Base-by-base conservation (phyloP, 2,888 invertebrate genomes). In the Meganola albula region DNA sequence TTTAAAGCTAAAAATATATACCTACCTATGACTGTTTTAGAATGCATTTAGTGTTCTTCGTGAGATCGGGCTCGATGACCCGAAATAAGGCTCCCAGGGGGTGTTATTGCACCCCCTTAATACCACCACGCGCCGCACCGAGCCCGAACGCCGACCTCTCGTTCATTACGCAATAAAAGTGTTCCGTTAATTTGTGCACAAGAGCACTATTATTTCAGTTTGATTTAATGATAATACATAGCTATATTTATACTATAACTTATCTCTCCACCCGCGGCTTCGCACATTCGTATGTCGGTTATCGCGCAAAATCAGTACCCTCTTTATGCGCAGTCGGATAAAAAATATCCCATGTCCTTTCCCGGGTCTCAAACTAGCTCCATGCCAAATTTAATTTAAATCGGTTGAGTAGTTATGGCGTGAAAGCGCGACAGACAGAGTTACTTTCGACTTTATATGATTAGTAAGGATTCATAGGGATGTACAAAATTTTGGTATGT, bases 111-210 rank as follows among this genome's bases (percentile, higher is more conserved):
- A 69, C 56, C 67, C 64, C 63, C 54, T 58, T 52, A 45, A 48
- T 48, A 53, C 48, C 47, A 44, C 44, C 37, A 24, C 8, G 51
- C 47, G 36, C 42, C 52, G 52, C 60, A 60, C 48, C 58, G 44
- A 53, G 54, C 55, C 57, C 67, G 78, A 67, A 68, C 77, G 70
- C 71, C 78, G 79, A 80, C 79, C 83, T 79, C 76, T 74, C 82
- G 75, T 78, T 83, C 80, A 84, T 83, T 83, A 84, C 82, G 83
- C 84, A 84, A 84, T 83, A 83, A 83, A 80, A 82, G 74, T 73
- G 70, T 78, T 66, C 70, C 63, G 59, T 64, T 70, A 63, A 65
- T 66, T 60, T 63, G 57, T 60, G 63, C 58, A 58, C 58, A 60
- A 32, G 41, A 48, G n/a, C n/a, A n/a, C n/a, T n/a, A n/a, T n/a